These are phyloP conservation scores for Charadrius vociferus DNA, from an alignment of 2,113 vertebrate species.

Conservation along the genomic window DNA sequence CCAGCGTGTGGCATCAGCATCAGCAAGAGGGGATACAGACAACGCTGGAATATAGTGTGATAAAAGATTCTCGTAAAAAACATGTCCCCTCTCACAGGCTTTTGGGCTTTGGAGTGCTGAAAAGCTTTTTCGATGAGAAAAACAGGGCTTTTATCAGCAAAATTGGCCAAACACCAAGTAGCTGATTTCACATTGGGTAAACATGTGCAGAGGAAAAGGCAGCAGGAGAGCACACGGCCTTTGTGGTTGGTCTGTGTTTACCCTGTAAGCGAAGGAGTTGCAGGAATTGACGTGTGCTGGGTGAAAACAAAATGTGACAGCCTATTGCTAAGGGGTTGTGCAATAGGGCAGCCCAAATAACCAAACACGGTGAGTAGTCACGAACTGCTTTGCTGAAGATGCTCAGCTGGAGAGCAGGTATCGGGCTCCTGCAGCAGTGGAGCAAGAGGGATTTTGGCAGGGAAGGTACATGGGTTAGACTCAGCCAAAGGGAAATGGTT, in stretches of 20 bases:
- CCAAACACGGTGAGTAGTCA: fast-evolving
- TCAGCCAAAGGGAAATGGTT: not conserved
- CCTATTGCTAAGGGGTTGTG: not conserved
- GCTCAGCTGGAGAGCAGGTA: not conserved
- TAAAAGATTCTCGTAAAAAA: not conserved
- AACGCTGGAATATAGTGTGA: not conserved
- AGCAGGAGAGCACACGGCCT: not conserved
- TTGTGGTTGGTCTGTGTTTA: not conserved
- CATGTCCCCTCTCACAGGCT: not conserved
- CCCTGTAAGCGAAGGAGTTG: not conserved
- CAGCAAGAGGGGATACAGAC: not conserved
- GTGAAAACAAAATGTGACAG: not conserved
- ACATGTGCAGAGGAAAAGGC: not conserved
- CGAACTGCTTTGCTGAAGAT: not conserved
- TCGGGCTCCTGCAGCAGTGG: fast-evolving
- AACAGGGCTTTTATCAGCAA: not conserved
- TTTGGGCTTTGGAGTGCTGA: not conserved
- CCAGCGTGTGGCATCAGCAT: not conserved
- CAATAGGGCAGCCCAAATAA: not conserved
- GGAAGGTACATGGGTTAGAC: fast-evolving
- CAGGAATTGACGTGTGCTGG: not conserved
- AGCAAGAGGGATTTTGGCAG: not conserved
- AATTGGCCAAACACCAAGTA: not conserved
- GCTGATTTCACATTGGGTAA: not conserved
- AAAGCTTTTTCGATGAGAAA: not conserved